Evolutionary conservation across 2,113 vertebrate species (phyloP), one percentile per base, ranked within the genome.

Genomic region (Oryzias celebensis): DNA sequence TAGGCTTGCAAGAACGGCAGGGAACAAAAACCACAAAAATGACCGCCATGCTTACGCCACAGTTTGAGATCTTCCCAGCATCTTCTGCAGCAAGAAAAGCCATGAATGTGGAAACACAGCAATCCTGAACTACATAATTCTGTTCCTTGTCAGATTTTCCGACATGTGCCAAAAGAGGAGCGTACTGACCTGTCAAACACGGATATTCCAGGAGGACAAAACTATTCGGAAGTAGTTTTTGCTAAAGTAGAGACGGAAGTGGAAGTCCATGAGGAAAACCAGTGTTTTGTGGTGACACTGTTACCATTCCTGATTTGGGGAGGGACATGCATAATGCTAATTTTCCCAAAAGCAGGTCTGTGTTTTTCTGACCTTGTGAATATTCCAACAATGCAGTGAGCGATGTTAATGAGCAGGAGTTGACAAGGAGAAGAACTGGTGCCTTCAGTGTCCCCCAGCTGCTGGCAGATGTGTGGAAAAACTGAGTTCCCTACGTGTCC

Each of bases 361-460:
- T 28, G 26, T 36, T 36, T 36, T 36, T 36, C 36, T 10, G 10
- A 36, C 36, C 36, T 36, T 36, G 36, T 36, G 36, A 36, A 36
- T 36, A 36, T 36, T 12, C 36, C 36, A 36, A 36, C 36, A 36
- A 10, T 36, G 20, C 77, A 82, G 77, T 67, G 69, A 75, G 78
- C 81, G 75, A 72, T 73, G 75, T 5, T 89, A 93, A 93, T 93
- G 90, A 95, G 90, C 82, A 88, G 89, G 92, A 85, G 85, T 70
- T 94, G 93, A 94, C 86, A 90, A 88, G 90, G 84, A 92, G 92
- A 91, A 88, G 91, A 88, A 87, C 89, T 92, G 91, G 88, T 90
- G 80, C 75, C 78, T 67, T 55, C 69, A 49, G 36, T 10, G 78
- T 77, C 68, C 80, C 83, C 85, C 85, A 87, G 83, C 55, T 91